phyloP scores from a whole-genome alignment of 2,888 invertebrate genomes.

The Chelonus formosanus region DNA sequence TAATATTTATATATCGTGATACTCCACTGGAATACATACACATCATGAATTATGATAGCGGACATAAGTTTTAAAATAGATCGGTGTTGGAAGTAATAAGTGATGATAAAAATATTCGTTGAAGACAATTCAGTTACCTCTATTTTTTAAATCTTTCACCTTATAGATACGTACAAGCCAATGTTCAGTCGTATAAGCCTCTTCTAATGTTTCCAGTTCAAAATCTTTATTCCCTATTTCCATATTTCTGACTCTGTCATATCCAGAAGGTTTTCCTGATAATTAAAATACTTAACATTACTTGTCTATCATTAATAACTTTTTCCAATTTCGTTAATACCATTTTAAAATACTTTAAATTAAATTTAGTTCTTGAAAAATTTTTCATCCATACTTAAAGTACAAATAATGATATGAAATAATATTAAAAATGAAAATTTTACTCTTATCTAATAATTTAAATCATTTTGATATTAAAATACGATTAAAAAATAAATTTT shows the following conservation, averaged over 20 bases:
- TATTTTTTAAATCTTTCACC: constrained; percentile 93
- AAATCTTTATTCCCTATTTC: constrained; percentile 99
- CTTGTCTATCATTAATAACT: not conserved
- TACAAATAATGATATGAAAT: no score
- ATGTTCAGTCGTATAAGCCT: constrained; percentile 99
- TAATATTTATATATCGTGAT: no score
- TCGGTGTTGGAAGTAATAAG: not conserved
- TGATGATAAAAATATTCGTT: not conserved
- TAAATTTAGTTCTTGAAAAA: no score
- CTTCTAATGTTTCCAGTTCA: constrained; percentile 96
- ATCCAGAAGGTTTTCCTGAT: constrained; percentile 91
- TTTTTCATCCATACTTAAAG: no score
- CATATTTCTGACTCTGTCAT: constrained; percentile 94
- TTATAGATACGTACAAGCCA: constrained; percentile 99
- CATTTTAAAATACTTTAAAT: not conserved
- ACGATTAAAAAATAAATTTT: not conserved
- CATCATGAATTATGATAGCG: no score
- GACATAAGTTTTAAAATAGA: no score
- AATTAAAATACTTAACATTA: constrained; percentile 12
- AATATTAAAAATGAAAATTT: no score
- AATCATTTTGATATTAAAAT: no score
- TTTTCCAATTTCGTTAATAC: not conserved
- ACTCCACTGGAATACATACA: no score
- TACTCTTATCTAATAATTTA: no score
- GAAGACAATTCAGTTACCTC: constrained; percentile 72